These are phyloP conservation scores for Corapipo altera DNA, from an alignment of 2,113 vertebrate species.

Conservation along the genomic window DNA sequence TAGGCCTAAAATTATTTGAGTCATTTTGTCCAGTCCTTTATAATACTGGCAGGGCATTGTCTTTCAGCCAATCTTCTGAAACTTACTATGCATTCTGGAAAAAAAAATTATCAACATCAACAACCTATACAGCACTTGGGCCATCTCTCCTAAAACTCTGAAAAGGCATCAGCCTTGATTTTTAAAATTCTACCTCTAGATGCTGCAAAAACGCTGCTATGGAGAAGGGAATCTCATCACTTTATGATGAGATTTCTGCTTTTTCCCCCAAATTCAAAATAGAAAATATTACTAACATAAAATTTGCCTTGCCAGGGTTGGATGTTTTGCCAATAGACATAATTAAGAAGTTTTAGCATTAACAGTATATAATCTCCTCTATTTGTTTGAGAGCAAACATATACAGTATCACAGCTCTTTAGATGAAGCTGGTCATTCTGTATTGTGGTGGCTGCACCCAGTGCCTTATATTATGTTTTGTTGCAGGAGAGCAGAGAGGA, in stretches of 20 bases:
- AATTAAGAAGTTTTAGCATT: background rate
- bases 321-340: background rate
- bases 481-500: background rate
- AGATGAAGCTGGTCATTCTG: background rate
- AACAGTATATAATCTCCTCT: background rate
- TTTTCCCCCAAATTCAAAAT: background rate
- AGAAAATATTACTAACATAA: background rate
- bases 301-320: background rate
- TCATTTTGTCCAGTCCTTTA: background rate
- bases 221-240: background rate
- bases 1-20: constrained; percentile 1
- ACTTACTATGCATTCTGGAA: background rate
- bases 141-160: background rate
- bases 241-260: background rate
- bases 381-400: background rate
- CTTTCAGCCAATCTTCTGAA: background rate
- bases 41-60: background rate
- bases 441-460: background rate
- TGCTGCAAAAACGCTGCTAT: background rate
- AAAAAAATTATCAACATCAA: background rate
- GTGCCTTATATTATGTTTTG: background rate
- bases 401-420: background rate
- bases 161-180: background rate
- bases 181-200: background rate
- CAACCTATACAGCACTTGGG: background rate